These are phyloP conservation scores for Sebastes oblongus DNA, from an alignment of 2,797 vertebrate species.

Conservation along the genomic window DNA sequence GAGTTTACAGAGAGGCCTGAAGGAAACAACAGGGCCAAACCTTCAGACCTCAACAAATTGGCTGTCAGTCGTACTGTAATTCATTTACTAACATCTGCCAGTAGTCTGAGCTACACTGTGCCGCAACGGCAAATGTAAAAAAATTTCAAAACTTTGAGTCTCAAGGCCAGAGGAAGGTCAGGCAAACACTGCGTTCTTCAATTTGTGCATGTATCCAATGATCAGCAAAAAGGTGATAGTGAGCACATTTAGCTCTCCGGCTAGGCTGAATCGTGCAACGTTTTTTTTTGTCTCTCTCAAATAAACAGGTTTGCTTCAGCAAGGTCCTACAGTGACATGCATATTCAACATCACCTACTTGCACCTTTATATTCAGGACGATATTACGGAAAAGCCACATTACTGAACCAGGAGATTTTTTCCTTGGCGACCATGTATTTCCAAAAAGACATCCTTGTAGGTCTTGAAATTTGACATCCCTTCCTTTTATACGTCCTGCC, in stretches of 20 bases:
- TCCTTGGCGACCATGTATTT: background rate
- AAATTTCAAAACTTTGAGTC: slow-evolving; percentile 15
- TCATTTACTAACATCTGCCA: background rate
- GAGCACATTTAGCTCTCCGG: slow-evolving; percentile 26
- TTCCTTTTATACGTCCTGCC: background rate
- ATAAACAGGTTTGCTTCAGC: slow-evolving; percentile 27
- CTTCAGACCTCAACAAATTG: slow-evolving; percentile 6
- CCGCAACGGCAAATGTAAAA: background rate
- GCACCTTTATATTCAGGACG: background rate
- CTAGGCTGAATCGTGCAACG: slow-evolving; percentile 32
- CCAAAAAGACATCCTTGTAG: background rate
- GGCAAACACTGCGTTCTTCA: slow-evolving; percentile 11
- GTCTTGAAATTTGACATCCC: background rate
- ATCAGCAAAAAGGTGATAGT: slow-evolving; percentile 5
- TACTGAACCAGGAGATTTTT: background rate
- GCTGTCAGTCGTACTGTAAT: background rate
- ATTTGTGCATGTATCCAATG: slow-evolving; percentile 31
- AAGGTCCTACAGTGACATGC: slow-evolving; percentile 52
- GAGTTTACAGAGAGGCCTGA: background rate
- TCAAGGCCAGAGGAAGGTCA: slow-evolving; percentile 39
- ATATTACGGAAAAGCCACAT: slow-evolving; percentile 27
- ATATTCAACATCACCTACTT: slow-evolving; percentile 27
- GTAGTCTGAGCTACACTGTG: background rate
- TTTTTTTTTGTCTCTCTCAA: background rate
- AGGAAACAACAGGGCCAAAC: background rate